phyloP scores from a whole-genome alignment of 2,888 invertebrate species.

The Boloria selene region DNA sequence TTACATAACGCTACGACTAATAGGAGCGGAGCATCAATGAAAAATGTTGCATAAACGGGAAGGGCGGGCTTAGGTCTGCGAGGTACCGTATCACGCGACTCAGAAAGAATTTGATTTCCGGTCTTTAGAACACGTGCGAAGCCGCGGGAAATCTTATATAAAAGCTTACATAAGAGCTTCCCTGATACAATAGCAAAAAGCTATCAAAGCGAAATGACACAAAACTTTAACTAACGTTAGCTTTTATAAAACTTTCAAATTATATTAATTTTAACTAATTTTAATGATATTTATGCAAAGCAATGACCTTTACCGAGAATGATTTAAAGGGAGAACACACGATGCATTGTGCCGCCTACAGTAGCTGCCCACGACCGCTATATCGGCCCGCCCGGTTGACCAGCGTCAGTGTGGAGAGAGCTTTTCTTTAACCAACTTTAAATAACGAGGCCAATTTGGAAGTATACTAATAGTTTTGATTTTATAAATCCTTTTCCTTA shows the following conservation, averaged over 20 bases:
- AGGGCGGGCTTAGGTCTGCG: too few species aligned
- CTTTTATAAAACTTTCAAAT: background rate
- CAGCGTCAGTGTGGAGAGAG: slow-evolving; percentile 48
- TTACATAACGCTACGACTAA: too few species aligned
- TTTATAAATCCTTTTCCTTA: background rate
- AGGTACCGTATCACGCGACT: too few species aligned
- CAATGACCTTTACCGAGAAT: slow-evolving; percentile 36
- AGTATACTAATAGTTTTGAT: background rate
- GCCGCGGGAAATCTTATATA: too few species aligned
- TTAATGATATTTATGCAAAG: slow-evolving; percentile 31
- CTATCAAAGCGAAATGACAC: too few species aligned
- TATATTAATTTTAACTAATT: slow-evolving; percentile 1
- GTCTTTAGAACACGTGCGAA: too few species aligned
- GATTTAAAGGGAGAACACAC: slow-evolving; percentile 43
- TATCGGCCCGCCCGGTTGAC: slow-evolving; percentile 74
- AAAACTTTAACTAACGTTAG: too few species aligned
- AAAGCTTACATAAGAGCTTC: too few species aligned
- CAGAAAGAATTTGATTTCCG: too few species aligned
- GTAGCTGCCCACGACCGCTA: slow-evolving; percentile 75
- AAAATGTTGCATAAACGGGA: too few species aligned
- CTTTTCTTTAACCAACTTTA: slow-evolving; percentile 39
- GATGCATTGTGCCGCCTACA: slow-evolving; percentile 74
- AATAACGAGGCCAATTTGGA: background rate
- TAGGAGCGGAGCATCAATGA: too few species aligned
- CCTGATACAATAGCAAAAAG: too few species aligned